Evolutionary conservation across 2,113 vertebrate species (phyloP).

Genomic region (Alligator sinensis): DNA sequence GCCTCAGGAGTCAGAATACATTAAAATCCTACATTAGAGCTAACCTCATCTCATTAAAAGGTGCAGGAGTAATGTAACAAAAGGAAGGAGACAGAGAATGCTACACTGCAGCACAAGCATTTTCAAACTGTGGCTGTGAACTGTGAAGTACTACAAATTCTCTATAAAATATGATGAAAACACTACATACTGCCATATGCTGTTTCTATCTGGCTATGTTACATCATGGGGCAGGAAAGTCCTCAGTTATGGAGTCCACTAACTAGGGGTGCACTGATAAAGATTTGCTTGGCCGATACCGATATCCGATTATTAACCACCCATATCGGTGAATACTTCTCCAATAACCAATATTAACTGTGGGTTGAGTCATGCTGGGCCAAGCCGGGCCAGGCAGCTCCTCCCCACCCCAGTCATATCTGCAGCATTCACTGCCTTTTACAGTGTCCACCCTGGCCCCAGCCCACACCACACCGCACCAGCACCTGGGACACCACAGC

Average conservation of each 20-base stretch:
- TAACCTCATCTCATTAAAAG: not conserved
- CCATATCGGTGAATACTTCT: too few relatives aligned
- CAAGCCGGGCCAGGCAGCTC: too few relatives aligned
- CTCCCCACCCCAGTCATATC: too few relatives aligned
- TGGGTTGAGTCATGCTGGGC: too few relatives aligned
- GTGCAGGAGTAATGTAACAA: not conserved
- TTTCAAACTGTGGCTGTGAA: not conserved
- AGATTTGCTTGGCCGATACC: too few relatives aligned
- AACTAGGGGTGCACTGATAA: not conserved
- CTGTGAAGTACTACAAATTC: not conserved
- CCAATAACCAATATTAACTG: too few relatives aligned
- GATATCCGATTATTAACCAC: too few relatives aligned
- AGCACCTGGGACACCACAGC: too few relatives aligned
- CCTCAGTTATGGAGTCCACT: not conserved
- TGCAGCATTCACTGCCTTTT: too few relatives aligned
- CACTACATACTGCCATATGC: accelerated
- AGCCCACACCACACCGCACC: too few relatives aligned
- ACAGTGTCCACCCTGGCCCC: too few relatives aligned
- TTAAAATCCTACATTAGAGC: not conserved
- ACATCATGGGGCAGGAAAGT: not conserved
- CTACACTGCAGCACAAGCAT: not conserved
- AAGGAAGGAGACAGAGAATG: not conserved
- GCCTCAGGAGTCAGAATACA: not conserved
- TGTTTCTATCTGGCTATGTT: accelerated
- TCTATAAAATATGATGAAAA: not conserved